Percentiles rank a stretch among this genome's conserved stretches.
These are phyloP conservation scores for Apteryx mantelli DNA, from an alignment of 2,113 vertebrate species.

Conservation along the genomic window DNA sequence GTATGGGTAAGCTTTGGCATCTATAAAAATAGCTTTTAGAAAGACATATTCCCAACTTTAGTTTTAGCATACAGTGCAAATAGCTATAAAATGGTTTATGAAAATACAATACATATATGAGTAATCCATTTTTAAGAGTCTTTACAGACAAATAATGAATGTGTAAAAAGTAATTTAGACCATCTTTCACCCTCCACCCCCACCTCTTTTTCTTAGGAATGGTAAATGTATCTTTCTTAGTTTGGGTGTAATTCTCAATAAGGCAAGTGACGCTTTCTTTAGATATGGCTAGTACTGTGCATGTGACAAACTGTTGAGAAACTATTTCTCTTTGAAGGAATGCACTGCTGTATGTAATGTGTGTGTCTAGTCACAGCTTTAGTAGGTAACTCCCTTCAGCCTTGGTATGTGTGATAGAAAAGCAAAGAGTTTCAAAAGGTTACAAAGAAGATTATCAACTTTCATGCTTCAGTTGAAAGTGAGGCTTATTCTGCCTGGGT, in stretches of 20 bases:
- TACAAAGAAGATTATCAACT: background rate
- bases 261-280: background rate
- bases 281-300: background rate
- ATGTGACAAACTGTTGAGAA: background rate
- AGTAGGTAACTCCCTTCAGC: background rate
- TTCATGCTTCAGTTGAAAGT: conserved; percentile 1
- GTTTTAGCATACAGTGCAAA: background rate
- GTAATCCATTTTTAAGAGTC: background rate
- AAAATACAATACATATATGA: background rate
- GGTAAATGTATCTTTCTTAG: background rate
- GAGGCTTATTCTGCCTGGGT: background rate
- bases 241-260: background rate
- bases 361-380: background rate
- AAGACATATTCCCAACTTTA: background rate
- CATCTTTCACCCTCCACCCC: background rate
- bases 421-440: conserved; percentile 24
- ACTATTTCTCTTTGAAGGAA: background rate
- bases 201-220: background rate
- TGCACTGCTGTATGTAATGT: background rate
- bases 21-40: background rate
- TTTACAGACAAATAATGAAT: background rate
- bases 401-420: background rate
- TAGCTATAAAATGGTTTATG: background rate
- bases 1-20: background rate
- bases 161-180: background rate